Evolutionary conservation across 2,888 invertebrate species (phyloP), one percentile per base, ranked within the genome.

Genomic region (Lottia scabra): DNA sequence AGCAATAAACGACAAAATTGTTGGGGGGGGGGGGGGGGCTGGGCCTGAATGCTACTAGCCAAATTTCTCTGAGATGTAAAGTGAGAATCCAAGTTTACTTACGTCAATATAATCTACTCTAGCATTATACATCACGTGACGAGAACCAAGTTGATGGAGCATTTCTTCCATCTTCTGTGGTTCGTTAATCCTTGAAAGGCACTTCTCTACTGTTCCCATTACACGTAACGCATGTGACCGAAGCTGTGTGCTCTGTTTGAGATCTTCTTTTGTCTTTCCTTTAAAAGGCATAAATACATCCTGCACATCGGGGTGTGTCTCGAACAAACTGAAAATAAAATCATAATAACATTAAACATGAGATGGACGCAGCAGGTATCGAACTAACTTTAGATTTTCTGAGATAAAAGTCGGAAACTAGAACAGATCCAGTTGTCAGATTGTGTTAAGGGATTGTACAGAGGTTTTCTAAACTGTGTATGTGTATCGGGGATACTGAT

Each of bases 181-280:
- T 70, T 91, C 91, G 71, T 91, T 85, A 12, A 91, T 87, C 70
- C 91, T 85, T 10, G 90, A 88, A 16, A 91, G 89, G 66, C 91
- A 91, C 83, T 91, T 91, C 81, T 91, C 91, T 16, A 92, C 91
- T 73, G 91, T 91, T 5, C 90, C 90, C 91, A 92, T 91, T 56
- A 92, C 91, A 72, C 91, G 87, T 43, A 91, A 87, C 1, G 91
- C 91, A 81, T 92, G 91, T 2, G 90, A 90, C 70, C 90, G 82
- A 6, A 92, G 87, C 78, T 91, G 90, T 75, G 90, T 89, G 81
- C 90, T 91, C 80, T 91, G 90, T 70, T 88, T 87, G 62, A 91
- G 83, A 74, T 91, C 91, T 74, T 91, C 91, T 26, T 88, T 81
- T 38, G 88, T 87, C 74, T 91, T 87, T 1, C 91, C 91, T 70